These are phyloP conservation scores for Acanthurus leucopareius DNA, from an alignment of 2,797 vertebrate species.

Conservation along the genomic window DNA sequence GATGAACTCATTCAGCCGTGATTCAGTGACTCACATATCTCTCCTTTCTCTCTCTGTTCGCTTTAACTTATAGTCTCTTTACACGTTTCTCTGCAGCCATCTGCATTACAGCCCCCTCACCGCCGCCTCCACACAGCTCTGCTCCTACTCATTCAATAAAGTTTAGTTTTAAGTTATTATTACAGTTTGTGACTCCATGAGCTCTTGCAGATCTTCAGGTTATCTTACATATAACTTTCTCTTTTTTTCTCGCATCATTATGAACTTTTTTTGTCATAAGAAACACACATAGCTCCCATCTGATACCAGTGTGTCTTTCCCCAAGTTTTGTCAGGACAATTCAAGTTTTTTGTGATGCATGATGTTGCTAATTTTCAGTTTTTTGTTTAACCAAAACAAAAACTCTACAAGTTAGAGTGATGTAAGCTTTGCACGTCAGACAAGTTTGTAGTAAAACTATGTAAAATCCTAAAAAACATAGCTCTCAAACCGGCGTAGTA, in stretches of 20 bases:
- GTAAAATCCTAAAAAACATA: not conserved
- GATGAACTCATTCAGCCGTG: constrained; percentile 84
- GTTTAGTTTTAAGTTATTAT: constrained; percentile 2
- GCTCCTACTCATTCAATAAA: not conserved
- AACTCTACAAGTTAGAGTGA: not conserved
- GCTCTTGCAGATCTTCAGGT: not conserved
- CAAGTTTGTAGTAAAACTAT: not conserved
- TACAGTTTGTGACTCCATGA: not conserved
- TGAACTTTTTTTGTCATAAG: not conserved
- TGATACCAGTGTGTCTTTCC: not conserved
- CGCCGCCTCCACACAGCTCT: not conserved
- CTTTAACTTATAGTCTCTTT: constrained; percentile 11
- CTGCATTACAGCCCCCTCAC: not conserved
- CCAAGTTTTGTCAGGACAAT: too few relatives aligned
- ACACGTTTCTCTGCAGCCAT: constrained; percentile 46
- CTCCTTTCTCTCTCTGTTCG: constrained; percentile 30
- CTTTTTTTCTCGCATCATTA: not conserved
- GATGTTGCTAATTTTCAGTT: not conserved
- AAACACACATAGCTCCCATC: not conserved
- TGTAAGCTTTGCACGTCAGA: not conserved
- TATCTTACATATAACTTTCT: not conserved
- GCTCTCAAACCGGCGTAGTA: not conserved
- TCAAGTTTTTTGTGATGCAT: too few relatives aligned
- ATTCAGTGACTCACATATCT: constrained; percentile 66
- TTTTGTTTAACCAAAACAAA: not conserved